Evolutionary conservation across 2,888 invertebrate species (phyloP).

Genomic region (Thereva unica): DNA sequence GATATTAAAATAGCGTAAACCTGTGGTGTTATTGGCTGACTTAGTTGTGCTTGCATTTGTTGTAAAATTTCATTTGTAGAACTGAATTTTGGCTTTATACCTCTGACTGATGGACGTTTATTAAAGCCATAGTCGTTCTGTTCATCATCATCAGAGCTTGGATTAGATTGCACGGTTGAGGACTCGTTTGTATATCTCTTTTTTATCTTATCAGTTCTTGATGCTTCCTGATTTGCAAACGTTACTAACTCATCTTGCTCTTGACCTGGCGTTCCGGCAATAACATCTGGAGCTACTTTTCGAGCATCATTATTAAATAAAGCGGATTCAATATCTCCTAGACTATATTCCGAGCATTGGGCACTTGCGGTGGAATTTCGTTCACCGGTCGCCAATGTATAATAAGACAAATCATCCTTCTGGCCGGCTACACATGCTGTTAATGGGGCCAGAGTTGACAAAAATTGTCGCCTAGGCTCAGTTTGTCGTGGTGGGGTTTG

Average conservation of each 20-base stretch:
- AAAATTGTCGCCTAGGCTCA: conserved; percentile 76
- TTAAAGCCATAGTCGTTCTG: conserved; percentile 90
- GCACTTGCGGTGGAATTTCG: conserved; percentile 65
- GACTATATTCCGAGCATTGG: conserved; percentile 69
- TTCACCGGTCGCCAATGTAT: conserved; percentile 63
- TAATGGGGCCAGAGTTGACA: conserved; percentile 77
- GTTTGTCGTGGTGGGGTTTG: conserved; percentile 59
- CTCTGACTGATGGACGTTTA: conserved; percentile 84
- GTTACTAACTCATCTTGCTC: conserved; percentile 78
- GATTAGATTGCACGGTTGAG: conserved; percentile 48
- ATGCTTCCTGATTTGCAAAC: conserved; percentile 83
- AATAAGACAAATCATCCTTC: conserved; percentile 64
- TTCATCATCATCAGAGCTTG: conserved; percentile 68
- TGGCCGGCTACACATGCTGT: conserved; percentile 75
- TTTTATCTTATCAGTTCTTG: conserved; percentile 79
- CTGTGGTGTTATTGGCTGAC: conserved; percentile 44
- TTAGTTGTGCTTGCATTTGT: conserved; percentile 75
- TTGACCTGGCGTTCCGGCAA: conserved; percentile 66
- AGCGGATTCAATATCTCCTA: conserved; percentile 65
- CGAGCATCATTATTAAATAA: conserved; percentile 62
- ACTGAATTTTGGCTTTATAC: conserved; percentile 85
- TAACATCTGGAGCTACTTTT: conserved; percentile 75
- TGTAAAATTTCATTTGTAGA: conserved; percentile 79
- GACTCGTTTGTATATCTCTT: conserved; percentile 70
- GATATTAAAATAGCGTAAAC: conserved; percentile 25